These are phyloP conservation scores for Pammene fasciana DNA, from an alignment of 2,888 invertebrate genomes.

Conservation along the genomic window DNA sequence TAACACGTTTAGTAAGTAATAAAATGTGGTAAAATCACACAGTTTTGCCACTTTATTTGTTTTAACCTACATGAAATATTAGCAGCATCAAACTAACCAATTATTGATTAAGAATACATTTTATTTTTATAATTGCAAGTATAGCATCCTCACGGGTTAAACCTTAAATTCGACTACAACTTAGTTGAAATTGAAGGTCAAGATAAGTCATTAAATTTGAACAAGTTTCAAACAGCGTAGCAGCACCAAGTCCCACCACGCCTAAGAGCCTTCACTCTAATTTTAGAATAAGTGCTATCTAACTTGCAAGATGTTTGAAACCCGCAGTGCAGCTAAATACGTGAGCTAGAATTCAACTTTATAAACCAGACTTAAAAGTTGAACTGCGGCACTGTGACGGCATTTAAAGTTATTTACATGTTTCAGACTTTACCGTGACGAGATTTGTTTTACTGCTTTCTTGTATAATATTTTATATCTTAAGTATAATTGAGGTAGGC, in stretches of 20 bases:
- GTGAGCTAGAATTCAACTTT: slow-evolving; percentile 19
- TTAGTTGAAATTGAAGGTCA: not conserved
- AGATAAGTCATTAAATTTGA: slow-evolving; percentile 14
- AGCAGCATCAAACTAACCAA: no score
- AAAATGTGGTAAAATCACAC: no score
- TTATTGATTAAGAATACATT: no score
- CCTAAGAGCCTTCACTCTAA: slow-evolving; percentile 26
- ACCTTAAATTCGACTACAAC: no score
- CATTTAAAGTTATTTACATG: not conserved
- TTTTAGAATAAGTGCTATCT: slow-evolving; percentile 35
- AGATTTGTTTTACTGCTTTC: not conserved
- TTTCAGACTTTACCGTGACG: not conserved
- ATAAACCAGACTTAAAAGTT: slow-evolving; percentile 5
- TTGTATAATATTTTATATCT: not conserved
- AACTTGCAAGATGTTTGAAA: slow-evolving; percentile 35
- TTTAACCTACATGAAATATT: no score
- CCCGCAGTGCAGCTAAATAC: slow-evolving; percentile 31
- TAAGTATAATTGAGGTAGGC: no score
- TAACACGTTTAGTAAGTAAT: no score
- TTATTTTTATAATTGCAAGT: no score
- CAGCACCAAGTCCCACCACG: slow-evolving; percentile 16
- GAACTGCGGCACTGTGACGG: slow-evolving; percentile 1
- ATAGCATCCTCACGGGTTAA: no score
- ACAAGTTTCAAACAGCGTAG: slow-evolving; percentile 7
- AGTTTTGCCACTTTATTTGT: no score